Percentiles rank a stretch among this genome's conserved stretches.
Evolutionary conservation across 2,113 vertebrate genomes (phyloP).

Genomic region (Chaetura pelagica): DNA sequence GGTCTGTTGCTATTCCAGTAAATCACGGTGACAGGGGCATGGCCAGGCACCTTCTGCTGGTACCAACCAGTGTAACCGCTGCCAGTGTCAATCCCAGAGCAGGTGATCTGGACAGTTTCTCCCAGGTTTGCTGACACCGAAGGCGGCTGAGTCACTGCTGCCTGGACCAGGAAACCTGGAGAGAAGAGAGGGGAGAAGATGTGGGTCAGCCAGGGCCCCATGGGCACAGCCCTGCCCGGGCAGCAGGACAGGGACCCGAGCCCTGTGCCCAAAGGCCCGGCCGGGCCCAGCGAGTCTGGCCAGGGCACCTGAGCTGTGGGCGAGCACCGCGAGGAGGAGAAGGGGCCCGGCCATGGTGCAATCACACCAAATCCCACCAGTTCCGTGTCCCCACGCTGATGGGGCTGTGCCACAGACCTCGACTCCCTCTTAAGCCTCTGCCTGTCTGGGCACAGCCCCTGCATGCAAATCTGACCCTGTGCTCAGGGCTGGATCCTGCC

Average conservation of each 20-base stretch:
- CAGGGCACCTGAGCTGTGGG: too few species aligned
- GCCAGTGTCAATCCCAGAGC: not conserved
- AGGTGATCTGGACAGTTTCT: too few species aligned
- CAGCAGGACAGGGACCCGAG: too few species aligned
- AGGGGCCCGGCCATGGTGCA: not conserved
- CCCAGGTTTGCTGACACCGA: too few species aligned
- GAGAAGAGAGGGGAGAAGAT: not conserved
- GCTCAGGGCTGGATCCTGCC: too few species aligned
- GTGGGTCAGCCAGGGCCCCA: accelerated
- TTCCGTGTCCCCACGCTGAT: not conserved
- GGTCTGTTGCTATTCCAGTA: too few species aligned
- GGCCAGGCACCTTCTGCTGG: too few species aligned
- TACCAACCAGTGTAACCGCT: not conserved
- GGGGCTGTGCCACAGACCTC: not conserved
- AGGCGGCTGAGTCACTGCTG: not conserved
- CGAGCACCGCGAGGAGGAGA: not conserved
- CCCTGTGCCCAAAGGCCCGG: too few species aligned
- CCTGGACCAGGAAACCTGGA: not conserved
- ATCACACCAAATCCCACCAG: not conserved
- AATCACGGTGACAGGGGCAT: too few species aligned
- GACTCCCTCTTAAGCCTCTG: not conserved
- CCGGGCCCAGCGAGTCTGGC: too few species aligned
- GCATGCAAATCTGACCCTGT: not conserved
- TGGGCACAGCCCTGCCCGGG: accelerated
- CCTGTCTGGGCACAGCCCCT: not conserved